phyloP scores from a whole-genome alignment of 1,140 invertebrate species.

The Lordiphosa mommai region DNA sequence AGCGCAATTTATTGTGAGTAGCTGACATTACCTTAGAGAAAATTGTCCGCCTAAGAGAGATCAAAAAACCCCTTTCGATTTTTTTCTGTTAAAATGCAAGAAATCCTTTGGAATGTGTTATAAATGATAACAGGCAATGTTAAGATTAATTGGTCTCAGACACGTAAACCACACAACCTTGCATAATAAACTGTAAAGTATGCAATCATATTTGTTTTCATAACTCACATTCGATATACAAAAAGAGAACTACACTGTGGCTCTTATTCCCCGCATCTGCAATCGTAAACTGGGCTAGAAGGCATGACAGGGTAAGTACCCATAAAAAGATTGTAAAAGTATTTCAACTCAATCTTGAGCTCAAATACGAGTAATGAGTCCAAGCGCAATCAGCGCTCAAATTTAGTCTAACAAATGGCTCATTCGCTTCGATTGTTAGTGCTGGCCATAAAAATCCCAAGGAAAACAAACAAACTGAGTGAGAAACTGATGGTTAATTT shows the following conservation, averaged over 20 bases:
- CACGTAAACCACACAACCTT: no score
- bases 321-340: slow-evolving; percentile 50
- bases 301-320: slow-evolving; percentile 23
- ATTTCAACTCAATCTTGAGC: slow-evolving; percentile 19
- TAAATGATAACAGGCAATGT: no score
- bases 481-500: background rate
- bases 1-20: no score
- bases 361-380: slow-evolving; percentile 27
- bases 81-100: no score
- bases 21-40: no score
- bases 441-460: slow-evolving; percentile 5
- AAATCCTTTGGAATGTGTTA: no score
- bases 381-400: slow-evolving; percentile 27
- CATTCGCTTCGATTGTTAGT: slow-evolving; percentile 34
- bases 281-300: slow-evolving; percentile 36
- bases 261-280: slow-evolving; percentile 23
- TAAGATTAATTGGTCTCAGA: no score
- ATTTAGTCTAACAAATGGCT: slow-evolving; percentile 10
- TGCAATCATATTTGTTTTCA: background rate
- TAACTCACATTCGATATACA: slow-evolving; percentile 12
- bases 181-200: no score
- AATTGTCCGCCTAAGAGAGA: no score
- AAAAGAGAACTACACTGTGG: slow-evolving; percentile 19
- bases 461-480: slow-evolving; percentile 9
- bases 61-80: no score